Evolutionary conservation across 2,113 vertebrate genomes (phyloP).

Genomic region (Sinocyclocheilus rhinocerous): DNA sequence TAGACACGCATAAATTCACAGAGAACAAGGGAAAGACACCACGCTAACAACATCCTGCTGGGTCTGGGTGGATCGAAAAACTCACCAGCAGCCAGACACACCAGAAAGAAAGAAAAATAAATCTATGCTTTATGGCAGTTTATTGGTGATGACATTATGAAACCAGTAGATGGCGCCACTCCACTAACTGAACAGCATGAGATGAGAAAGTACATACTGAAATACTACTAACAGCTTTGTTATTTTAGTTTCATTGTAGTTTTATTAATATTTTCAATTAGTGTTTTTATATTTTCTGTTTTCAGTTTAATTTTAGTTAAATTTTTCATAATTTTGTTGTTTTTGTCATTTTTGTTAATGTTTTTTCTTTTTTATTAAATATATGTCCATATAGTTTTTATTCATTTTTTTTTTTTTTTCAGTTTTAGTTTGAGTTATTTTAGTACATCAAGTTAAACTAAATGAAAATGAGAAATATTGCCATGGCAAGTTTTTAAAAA

Average conservation of each 20-base stretch:
- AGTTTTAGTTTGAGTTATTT: neutral
- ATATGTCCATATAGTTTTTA: too few relatives aligned
- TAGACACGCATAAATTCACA: neutral
- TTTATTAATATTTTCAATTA: neutral
- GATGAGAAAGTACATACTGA: neutral
- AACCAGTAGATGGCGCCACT: neutral
- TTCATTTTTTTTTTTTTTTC: neutral
- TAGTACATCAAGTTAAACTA: neutral
- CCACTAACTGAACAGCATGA: neutral
- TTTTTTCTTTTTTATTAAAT: too few relatives aligned
- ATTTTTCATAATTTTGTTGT: neutral
- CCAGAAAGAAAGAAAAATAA: neutral
- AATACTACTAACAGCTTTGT: neutral
- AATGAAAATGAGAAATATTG: too few relatives aligned
- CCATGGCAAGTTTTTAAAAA: too few relatives aligned
- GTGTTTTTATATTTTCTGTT: neutral
- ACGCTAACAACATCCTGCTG: neutral
- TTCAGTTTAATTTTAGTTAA: neutral
- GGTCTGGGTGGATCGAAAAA: neutral
- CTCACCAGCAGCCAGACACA: neutral
- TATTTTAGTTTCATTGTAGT: neutral
- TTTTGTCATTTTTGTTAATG: neutral
- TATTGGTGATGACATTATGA: neutral
- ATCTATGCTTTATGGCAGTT: neutral
- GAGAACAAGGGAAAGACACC: neutral